These are phyloP conservation scores for Kryptopterus vitreolus DNA, from an alignment of 2,797 vertebrate genomes.

Conservation along the genomic window DNA sequence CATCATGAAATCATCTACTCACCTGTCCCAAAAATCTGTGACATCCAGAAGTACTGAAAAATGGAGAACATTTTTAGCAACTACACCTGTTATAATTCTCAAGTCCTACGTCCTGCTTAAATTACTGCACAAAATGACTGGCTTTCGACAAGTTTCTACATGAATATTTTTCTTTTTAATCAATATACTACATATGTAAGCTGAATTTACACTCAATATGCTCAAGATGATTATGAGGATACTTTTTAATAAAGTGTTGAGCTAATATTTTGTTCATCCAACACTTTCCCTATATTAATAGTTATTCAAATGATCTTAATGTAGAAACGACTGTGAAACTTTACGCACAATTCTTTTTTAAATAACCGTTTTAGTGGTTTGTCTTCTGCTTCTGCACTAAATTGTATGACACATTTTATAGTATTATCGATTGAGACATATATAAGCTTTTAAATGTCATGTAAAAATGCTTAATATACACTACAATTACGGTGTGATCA, in stretches of 20 bases:
- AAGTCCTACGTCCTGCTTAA: not conserved
- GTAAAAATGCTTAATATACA: not conserved
- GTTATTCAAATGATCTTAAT: not conserved
- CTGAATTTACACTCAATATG: too few relatives aligned
- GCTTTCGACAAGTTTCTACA: not conserved
- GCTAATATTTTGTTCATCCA: not conserved
- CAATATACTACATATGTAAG: not conserved
- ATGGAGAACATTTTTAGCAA: slow-evolving; percentile 26
- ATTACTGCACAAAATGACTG: too few relatives aligned
- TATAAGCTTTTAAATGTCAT: not conserved
- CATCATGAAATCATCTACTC: slow-evolving; percentile 54
- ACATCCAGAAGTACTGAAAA: slow-evolving; percentile 92
- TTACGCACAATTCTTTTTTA: not conserved
- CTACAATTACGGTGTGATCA: not conserved
- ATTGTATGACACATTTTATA: not conserved
- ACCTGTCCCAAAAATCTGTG: slow-evolving; percentile 91
- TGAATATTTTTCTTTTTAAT: too few relatives aligned
- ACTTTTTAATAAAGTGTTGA: not conserved
- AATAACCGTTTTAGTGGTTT: not conserved
- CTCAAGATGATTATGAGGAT: not conserved
- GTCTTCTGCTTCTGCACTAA: not conserved
- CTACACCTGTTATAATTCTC: slow-evolving; percentile 7
- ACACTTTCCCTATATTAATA: not conserved
- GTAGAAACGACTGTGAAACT: not conserved
- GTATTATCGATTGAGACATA: not conserved